Percentiles rank a stretch among this genome's conserved stretches.
Conservation (phyloP, 2,888 invertebrate species). For the Mesorhabditis spiculigera region DNA sequence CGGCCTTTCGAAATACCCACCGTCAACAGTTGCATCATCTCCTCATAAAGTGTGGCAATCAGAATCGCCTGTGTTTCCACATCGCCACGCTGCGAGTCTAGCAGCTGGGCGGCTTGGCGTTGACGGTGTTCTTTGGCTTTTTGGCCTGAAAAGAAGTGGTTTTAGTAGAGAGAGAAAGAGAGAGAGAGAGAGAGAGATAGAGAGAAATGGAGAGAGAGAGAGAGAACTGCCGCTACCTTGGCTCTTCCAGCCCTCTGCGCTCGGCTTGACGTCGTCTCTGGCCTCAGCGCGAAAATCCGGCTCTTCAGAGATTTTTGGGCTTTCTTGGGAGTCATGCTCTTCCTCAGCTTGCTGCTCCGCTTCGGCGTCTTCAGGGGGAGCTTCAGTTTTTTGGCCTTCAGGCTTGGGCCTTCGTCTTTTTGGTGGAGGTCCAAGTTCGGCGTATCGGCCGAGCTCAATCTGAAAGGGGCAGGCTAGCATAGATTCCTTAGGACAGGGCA, state of each 20-base stretch:
- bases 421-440: slow-evolving; percentile 8
- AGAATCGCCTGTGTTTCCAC: slow-evolving; percentile 34
- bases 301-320: not conserved
- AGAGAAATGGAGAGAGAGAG: too few relatives aligned
- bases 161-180: too few relatives aligned
- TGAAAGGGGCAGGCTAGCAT: not conserved
- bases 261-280: not conserved
- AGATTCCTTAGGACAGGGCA: not conserved
- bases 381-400: not conserved
- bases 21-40: slow-evolving; percentile 33
- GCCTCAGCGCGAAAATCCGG: slow-evolving; percentile 13
- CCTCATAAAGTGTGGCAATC: slow-evolving; percentile 41
- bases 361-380: not conserved
- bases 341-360: not conserved
- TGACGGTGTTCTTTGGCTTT: slow-evolving; percentile 9
- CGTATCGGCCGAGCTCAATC: slow-evolving; percentile 30
- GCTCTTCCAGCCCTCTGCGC: not conserved
- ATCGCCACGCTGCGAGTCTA: slow-evolving; percentile 7
- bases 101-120: not conserved
- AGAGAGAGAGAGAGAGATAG: too few relatives aligned
- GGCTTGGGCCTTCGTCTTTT: not conserved
- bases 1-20: slow-evolving; percentile 6
- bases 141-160: not conserved
- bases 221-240: too few relatives aligned
- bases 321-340: not conserved